A percentile compares a stretch with the other conserved stretches of the same genome.
phyloP scores from a whole-genome alignment of 2,797 vertebrate species.

The Eulemur coronatus region DNA sequence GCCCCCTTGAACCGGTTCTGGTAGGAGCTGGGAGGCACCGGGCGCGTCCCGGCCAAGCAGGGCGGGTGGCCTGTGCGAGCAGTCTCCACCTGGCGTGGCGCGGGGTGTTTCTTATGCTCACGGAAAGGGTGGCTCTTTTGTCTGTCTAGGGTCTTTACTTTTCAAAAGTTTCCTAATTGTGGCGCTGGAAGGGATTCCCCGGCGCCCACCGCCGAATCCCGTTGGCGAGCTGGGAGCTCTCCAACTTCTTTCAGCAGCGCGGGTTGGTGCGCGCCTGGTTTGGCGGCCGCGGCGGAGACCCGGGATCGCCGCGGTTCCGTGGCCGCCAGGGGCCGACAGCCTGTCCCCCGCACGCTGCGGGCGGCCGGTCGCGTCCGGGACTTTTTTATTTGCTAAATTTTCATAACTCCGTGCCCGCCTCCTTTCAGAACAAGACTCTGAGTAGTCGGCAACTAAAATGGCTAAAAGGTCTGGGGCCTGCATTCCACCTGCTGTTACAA shows the following conservation, averaged over 20 bases:
- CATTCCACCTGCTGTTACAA: background rate
- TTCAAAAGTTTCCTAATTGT: conserved; percentile 63
- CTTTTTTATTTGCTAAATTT: conserved; percentile 27
- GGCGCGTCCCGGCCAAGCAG: background rate
- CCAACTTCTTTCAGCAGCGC: conserved; percentile 74
- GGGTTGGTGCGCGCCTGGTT: background rate
- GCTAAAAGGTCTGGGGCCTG: conserved; percentile 28
- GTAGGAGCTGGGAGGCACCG: background rate
- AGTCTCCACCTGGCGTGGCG: background rate
- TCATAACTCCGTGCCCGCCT: background rate
- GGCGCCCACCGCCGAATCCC: conserved; percentile 35
- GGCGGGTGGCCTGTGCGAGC: background rate
- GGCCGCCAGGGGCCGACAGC: conserved; percentile 11
- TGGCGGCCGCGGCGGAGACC: background rate
- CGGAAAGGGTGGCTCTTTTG: background rate
- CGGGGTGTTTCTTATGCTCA: background rate
- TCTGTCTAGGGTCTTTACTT: conserved; percentile 39
- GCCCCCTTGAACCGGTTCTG: background rate
- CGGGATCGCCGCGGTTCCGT: background rate
- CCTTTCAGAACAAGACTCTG: conserved; percentile 9
- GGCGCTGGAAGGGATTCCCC: conserved; percentile 19
- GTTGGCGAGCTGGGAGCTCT: conserved; percentile 67
- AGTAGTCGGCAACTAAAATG: background rate
- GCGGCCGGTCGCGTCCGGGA: background rate
- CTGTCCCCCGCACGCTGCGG: background rate